phyloP scores from a whole-genome alignment of 1,140 invertebrate genomes.

The Euura saliciscinereae region DNA sequence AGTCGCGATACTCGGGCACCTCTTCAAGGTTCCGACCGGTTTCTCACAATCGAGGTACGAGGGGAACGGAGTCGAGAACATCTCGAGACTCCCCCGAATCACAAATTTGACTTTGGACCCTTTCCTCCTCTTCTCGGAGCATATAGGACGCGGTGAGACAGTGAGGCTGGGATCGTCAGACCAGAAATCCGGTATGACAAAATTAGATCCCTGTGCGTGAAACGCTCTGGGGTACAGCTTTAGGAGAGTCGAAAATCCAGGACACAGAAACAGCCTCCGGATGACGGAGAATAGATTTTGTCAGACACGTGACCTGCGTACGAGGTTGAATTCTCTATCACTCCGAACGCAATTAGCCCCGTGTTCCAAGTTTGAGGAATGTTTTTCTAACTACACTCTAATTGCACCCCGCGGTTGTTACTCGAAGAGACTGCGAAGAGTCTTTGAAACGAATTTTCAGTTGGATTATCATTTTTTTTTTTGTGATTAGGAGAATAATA shows the following conservation, averaged over 20 bases:
- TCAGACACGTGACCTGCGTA: conserved; percentile 1
- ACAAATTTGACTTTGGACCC: too few relatives aligned
- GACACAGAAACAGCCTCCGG: background rate
- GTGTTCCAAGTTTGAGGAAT: too few relatives aligned
- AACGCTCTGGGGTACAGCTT: background rate
- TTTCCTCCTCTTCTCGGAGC: too few relatives aligned
- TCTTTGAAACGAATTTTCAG: background rate
- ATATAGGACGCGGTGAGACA: conserved; percentile 12
- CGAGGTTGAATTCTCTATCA: too few relatives aligned
- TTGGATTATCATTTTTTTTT: background rate
- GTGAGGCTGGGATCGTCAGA: conserved; percentile 34
- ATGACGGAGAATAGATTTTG: conserved; percentile 2
- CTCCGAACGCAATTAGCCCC: too few relatives aligned
- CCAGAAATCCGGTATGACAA: conserved; percentile 47
- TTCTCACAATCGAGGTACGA: background rate
- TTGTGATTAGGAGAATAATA: background rate
- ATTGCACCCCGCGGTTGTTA: too few relatives aligned
- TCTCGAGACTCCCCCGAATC: too few relatives aligned
- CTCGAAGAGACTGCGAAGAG: too few relatives aligned
- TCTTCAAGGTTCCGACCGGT: conserved; percentile 2
- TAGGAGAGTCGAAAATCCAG: background rate
- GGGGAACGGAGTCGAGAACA: too few relatives aligned
- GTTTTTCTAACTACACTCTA: too few relatives aligned
- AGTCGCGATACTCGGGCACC: background rate
- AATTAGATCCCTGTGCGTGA: conserved; percentile 34